Evolutionary conservation across 2,113 vertebrate genomes (phyloP).

Genomic region (Platichthys stellatus): DNA sequence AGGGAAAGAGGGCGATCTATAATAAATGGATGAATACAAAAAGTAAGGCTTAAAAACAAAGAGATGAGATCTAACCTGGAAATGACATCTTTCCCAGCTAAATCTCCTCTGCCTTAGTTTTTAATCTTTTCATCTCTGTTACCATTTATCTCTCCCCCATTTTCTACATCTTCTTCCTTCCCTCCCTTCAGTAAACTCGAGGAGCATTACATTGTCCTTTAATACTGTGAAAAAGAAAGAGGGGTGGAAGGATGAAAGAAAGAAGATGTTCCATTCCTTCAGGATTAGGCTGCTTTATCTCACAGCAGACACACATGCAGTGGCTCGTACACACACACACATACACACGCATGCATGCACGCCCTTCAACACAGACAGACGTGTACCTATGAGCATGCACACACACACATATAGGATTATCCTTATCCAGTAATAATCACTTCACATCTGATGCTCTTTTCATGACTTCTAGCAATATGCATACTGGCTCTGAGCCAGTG

Average conservation of each 20-base stretch:
- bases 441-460: constrained; percentile 66
- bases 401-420: constrained; percentile 39
- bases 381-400: not conserved
- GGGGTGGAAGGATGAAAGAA: constrained; percentile 36
- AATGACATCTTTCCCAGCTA: constrained; percentile 35
- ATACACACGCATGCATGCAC: constrained; percentile 5
- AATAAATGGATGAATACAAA: not conserved
- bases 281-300: constrained; percentile 54
- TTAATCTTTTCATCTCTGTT: constrained; percentile 65
- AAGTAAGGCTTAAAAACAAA: not conserved
- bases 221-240: constrained; percentile 38
- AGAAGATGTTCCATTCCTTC: constrained; percentile 61
- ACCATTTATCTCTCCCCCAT: constrained; percentile 46
- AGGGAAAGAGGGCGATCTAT: not conserved
- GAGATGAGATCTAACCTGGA: constrained; percentile 17
- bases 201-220: constrained; percentile 49
- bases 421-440: constrained; percentile 65
- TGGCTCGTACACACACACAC: not conserved
- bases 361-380: not conserved
- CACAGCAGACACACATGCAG: constrained; percentile 24
- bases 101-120: constrained; percentile 46
- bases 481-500: not conserved
- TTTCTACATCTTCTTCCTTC: constrained; percentile 11
- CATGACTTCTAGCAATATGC: constrained; percentile 54
- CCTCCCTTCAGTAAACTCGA: constrained; percentile 11